These are phyloP conservation scores for Chouioia cunea DNA, from an alignment of 2,888 invertebrate species.

Conservation along the genomic window DNA sequence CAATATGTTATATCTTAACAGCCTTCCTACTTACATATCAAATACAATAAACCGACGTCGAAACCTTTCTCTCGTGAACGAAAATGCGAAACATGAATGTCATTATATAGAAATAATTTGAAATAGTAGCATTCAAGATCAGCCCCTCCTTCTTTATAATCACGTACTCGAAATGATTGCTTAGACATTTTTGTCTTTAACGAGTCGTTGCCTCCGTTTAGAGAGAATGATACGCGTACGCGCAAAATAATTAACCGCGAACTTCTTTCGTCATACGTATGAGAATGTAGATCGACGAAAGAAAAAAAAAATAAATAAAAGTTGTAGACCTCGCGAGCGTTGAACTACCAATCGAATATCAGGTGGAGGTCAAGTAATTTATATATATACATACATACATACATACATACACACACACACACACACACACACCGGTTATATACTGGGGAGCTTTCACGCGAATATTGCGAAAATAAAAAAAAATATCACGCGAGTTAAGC, in stretches of 20 bases:
- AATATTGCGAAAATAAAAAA: neutral
- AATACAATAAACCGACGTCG: too few species aligned
- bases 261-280: too few species aligned
- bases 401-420: too few species aligned
- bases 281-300: constrained; percentile 20
- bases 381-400: too few species aligned
- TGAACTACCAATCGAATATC: constrained; percentile 18
- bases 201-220: neutral
- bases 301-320: constrained; percentile 7
- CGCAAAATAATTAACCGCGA: too few species aligned
- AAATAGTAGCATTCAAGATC: constrained; percentile 15
- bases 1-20: too few species aligned
- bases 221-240: too few species aligned
- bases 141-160: constrained; percentile 8
- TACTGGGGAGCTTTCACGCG: neutral
- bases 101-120: too few species aligned
- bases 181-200: constrained; percentile 1
- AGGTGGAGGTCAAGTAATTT: constrained; percentile 19
- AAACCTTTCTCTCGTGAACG: neutral
- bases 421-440: neutral
- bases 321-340: constrained; percentile 26
- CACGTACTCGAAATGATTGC: constrained; percentile 15
- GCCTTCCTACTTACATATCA: too few species aligned
- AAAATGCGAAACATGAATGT: too few species aligned
- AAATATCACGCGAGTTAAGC: too few species aligned